Conservation (phyloP, 2,797 vertebrate genomes). For the Heliangelus exortis region DNA sequence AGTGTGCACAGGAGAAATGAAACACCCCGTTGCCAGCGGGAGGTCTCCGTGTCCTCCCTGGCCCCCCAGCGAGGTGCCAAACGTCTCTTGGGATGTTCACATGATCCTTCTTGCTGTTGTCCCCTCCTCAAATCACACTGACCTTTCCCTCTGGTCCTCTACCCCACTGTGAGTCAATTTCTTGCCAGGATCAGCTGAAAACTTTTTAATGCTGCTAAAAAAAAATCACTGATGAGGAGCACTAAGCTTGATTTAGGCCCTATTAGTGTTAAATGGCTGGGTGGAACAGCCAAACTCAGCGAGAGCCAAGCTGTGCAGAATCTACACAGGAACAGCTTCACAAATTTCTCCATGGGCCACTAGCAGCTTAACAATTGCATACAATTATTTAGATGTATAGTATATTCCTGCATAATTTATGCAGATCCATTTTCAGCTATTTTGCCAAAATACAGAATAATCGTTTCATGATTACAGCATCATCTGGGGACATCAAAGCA, state of each 20-base stretch:
- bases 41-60: not conserved
- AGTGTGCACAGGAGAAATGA: not conserved
- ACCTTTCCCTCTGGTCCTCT: not conserved
- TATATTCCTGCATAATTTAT: slow-evolving; percentile 67
- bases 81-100: not conserved
- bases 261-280: not conserved
- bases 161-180: not conserved
- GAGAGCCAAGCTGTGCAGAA: slow-evolving; percentile 7
- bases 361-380: slow-evolving; percentile 52
- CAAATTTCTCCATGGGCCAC: slow-evolving; percentile 26
- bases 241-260: not conserved
- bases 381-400: slow-evolving; percentile 58
- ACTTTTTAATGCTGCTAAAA: not conserved
- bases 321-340: not conserved
- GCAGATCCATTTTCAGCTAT: slow-evolving; percentile 57
- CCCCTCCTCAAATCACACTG: not conserved
- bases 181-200: not conserved
- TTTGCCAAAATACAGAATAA: slow-evolving; percentile 65
- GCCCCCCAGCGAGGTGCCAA: not conserved
- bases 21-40: not conserved
- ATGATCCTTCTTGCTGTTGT: not conserved
- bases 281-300: slow-evolving; percentile 7
- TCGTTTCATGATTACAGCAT: slow-evolving; percentile 59
- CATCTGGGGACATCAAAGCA: slow-evolving; percentile 68
- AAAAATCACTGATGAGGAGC: not conserved